phyloP scores from a whole-genome alignment of 2,888 invertebrate genomes.

The Pollenia griseotomentosa region DNA sequence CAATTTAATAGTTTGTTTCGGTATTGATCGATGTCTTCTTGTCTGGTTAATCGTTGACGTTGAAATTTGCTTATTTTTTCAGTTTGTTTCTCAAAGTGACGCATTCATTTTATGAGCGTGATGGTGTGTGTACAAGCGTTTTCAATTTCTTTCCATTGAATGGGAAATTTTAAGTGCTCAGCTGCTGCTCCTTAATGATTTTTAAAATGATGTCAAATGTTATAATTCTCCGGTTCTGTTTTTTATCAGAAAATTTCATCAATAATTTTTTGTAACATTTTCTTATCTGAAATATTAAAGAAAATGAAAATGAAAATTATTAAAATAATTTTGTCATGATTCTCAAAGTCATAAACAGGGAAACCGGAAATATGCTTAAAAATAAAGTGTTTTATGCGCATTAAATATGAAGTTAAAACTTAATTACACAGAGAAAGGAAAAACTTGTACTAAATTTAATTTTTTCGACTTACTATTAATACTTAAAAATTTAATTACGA shows the following conservation, averaged over 20 bases:
- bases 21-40: not conserved
- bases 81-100: constrained; percentile 28
- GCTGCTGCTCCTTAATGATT: not conserved
- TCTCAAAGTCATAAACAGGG: constrained; percentile 37
- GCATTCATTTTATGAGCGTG: constrained; percentile 26
- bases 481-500: too few species aligned
- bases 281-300: constrained; percentile 43
- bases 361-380: not conserved
- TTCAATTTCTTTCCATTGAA: constrained; percentile 39
- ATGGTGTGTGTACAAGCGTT: constrained; percentile 20
- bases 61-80: constrained; percentile 33
- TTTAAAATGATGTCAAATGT: constrained; percentile 30
- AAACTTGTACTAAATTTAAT: too few species aligned
- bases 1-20: constrained; percentile 40
- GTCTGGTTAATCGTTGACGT: constrained; percentile 44
- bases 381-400: not conserved
- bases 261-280: constrained; percentile 17
- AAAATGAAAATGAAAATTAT: constrained; percentile 17
- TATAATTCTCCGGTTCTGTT: constrained; percentile 1
- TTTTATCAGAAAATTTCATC: not conserved
- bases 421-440: too few species aligned
- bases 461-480: too few species aligned
- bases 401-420: too few species aligned
- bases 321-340: constrained; percentile 8
- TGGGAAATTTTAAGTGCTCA: constrained; percentile 34